Conservation (phyloP, 2,888 invertebrate species). For the Adela reaumurella region DNA sequence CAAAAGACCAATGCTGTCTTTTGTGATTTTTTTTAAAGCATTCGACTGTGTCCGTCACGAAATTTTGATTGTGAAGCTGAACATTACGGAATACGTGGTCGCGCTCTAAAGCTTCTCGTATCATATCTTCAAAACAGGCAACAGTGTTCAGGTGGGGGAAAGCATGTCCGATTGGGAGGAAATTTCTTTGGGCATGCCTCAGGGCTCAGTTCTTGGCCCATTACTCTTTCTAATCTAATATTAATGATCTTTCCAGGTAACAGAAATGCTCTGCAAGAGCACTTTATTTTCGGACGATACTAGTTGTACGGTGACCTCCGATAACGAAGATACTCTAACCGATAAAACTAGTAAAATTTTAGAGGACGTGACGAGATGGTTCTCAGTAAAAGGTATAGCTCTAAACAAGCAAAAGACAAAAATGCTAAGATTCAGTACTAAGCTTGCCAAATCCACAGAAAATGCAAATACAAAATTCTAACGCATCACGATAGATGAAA, state of each 20-base stretch:
- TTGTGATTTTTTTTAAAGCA: not conserved
- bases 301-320: not conserved
- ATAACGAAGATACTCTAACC: no score
- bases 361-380: no score
- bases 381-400: no score
- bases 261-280: not conserved
- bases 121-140: not conserved
- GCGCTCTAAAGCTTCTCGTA: not conserved
- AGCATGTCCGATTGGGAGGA: not conserved
- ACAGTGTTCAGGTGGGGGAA: not conserved
- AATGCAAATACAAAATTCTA: no score
- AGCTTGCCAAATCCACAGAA: no score
- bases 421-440: no score
- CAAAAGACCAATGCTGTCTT: not conserved
- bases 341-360: no score
- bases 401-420: no score
- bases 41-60: not conserved
- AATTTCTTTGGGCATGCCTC: not conserved
- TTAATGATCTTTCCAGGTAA: not conserved
- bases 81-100: not conserved
- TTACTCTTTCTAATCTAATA: not conserved
- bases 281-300: not conserved
- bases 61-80: not conserved
- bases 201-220: not conserved
- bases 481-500: no score